Percentiles rank a stretch among this genome's conserved stretches.
phyloP scores from a whole-genome alignment of 64 coral and sea anemone genomes.

The Montipora capricornis region DNA sequence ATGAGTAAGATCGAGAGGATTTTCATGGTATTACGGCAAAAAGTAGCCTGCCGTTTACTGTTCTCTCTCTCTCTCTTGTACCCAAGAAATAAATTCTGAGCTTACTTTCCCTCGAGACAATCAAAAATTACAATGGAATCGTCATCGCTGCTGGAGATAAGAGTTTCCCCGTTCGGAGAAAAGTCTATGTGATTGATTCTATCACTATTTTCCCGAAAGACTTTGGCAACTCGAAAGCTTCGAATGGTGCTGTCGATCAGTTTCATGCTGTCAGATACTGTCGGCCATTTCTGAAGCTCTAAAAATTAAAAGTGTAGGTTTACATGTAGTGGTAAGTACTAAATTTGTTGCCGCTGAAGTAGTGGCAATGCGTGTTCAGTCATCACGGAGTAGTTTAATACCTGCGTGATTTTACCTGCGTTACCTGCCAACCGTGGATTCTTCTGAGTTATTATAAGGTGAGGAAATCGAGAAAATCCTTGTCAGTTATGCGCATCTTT shows the following conservation, averaged over 20 bases:
- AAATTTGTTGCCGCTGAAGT: not conserved
- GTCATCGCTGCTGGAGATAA: constrained; percentile 97
- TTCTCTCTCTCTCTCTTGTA: too few relatives aligned
- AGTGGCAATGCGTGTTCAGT: too few relatives aligned
- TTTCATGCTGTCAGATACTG: constrained; percentile 73
- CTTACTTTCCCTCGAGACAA: constrained; percentile 97
- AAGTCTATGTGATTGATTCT: constrained; percentile 94
- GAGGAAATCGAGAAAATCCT: too few relatives aligned
- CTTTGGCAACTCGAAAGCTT: constrained; percentile 92
- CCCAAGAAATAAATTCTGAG: not conserved
- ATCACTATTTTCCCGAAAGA: constrained; percentile 99
- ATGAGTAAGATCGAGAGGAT: too few relatives aligned
- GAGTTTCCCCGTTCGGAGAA: constrained; percentile 91
- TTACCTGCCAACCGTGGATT: too few relatives aligned
- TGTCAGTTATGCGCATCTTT: too few relatives aligned
- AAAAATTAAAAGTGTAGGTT: not conserved
- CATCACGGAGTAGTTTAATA: too few relatives aligned
- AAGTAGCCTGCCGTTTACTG: too few relatives aligned
- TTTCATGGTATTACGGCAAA: too few relatives aligned
- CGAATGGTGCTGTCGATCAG: constrained; percentile 89
- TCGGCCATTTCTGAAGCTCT: not conserved
- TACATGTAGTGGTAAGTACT: not conserved
- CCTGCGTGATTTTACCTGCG: too few relatives aligned
- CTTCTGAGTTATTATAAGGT: too few relatives aligned
- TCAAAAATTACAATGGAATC: constrained; percentile 99